Base-by-base conservation (phyloP, 2,113 vertebrate species). In the Calonectris borealis region DNA sequence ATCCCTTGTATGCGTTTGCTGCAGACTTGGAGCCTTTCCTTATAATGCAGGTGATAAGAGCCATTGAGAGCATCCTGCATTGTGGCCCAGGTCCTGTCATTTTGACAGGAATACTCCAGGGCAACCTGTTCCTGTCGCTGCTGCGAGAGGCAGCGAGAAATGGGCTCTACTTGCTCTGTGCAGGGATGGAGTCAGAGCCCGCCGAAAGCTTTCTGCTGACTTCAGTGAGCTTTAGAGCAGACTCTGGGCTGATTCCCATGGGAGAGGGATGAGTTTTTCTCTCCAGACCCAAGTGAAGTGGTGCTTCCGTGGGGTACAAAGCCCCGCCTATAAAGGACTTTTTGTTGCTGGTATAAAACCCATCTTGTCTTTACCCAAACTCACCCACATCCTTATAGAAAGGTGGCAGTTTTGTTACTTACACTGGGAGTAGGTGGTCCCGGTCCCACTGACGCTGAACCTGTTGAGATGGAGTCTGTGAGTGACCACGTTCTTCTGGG, bases 401-500 rank as follows among this genome's bases (percentile, higher is more conserved):
- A 75, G 10, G n/a, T 11, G 21, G 1, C 21, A 29, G 31, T 4
- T 58, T 86, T 21, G 31, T 57, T 97, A 98, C 98, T 98, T 98
- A 99, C 99, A 99, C 64, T 99, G 99, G 40, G 99, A 99, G 46
- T 99, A 99, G 3, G 98, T 99, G 87, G 99, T 99, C 54, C 98
- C 98, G 6, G 99, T 98, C 34, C 99, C 99, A 10, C 99, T 99
- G 97, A 99, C 99, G 38, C 99, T 99, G 98, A 99, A 99, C 93
- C 99, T 99, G 97, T 99, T 99, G 97, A 99, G 98, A 93, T 99
- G 99, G 49, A 99, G 99, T 69, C 99, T 98, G 98, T 99, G 99
- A 40, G 99, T 99, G 95, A 99, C 98, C 96, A 99, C 99, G 5
- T 99, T 99, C 98, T 99, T 99, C 98, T 99, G 99, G 48, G 99